Conservation (phyloP, 2,113 vertebrate genomes). For the Hippolais icterina region DNA sequence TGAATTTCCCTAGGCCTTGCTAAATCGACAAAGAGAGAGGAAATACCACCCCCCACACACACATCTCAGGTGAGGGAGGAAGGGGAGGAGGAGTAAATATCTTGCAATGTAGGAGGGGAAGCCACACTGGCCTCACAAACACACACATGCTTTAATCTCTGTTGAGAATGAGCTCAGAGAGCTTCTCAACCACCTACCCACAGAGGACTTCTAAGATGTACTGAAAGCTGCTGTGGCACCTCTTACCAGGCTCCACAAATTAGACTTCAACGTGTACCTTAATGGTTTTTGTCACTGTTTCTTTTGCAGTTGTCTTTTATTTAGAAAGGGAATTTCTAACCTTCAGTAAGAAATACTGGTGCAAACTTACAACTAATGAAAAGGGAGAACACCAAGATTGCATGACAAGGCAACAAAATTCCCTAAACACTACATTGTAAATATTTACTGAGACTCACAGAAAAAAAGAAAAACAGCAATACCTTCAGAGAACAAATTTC, state of each 20-base stretch:
- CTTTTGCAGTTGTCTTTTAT: background rate
- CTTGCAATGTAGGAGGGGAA: background rate
- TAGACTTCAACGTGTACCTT: background rate
- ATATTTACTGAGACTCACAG: background rate
- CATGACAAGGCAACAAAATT: background rate
- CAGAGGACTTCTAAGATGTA: background rate
- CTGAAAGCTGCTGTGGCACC: background rate
- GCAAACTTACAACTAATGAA: background rate
- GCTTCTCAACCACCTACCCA: background rate
- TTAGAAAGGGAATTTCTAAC: background rate
- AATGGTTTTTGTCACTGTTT: background rate
- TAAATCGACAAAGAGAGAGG: background rate
- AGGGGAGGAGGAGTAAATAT: background rate
- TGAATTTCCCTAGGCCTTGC: background rate
- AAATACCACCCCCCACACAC: background rate
- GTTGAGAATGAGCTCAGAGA: background rate
- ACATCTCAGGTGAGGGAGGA: background rate
- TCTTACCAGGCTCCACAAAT: background rate
- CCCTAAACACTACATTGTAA: background rate
- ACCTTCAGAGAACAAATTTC: constrained; percentile 33
- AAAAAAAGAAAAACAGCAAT: background rate
- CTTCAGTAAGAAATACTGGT: background rate
- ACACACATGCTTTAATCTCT: background rate
- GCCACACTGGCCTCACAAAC: accelerated
- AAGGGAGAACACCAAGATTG: background rate